phyloP scores from a whole-genome alignment of 2,888 invertebrate genomes.

The Cephalotes varians region DNA sequence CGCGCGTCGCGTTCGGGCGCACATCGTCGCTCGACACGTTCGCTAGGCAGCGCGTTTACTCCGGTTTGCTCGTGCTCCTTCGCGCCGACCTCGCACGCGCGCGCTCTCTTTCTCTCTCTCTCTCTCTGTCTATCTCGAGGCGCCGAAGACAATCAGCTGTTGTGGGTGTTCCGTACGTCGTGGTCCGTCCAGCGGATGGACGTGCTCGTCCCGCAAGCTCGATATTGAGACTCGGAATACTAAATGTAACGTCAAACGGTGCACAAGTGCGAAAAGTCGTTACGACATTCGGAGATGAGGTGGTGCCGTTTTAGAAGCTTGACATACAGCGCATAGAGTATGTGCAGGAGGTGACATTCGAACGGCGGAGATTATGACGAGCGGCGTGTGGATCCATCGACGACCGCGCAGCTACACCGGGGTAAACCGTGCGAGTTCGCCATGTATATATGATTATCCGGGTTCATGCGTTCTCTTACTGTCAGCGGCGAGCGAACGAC shows the following conservation, averaged over 20 bases:
- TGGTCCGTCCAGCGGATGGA: not conserved
- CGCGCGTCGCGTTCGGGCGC: not conserved
- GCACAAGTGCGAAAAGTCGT: not conserved
- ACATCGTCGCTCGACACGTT: not conserved
- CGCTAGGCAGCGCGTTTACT: not conserved
- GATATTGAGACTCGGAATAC: too few species aligned
- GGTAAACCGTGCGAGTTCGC: constrained; percentile 4
- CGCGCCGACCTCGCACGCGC: not conserved
- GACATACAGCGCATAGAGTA: not conserved
- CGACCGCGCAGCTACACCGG: constrained; percentile 4
- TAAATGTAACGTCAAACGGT: not conserved
- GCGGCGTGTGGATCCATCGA: constrained; percentile 12
- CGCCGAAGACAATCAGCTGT: constrained; percentile 41
- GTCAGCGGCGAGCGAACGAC: constrained; percentile 41
- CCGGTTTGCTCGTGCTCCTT: not conserved
- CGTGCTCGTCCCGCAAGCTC: not conserved
- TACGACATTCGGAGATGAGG: not conserved
- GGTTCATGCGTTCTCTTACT: constrained; percentile 49
- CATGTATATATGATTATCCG: constrained; percentile 41
- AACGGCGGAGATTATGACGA: constrained; percentile 43
- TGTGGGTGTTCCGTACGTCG: constrained; percentile 14
- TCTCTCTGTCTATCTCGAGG: not conserved
- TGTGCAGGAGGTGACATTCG: constrained; percentile 23
- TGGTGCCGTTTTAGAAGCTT: not conserved
- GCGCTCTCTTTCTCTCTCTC: not conserved